Base-by-base conservation (phyloP, 2,797 vertebrate species). In the Arrhamphus sclerolepis region DNA sequence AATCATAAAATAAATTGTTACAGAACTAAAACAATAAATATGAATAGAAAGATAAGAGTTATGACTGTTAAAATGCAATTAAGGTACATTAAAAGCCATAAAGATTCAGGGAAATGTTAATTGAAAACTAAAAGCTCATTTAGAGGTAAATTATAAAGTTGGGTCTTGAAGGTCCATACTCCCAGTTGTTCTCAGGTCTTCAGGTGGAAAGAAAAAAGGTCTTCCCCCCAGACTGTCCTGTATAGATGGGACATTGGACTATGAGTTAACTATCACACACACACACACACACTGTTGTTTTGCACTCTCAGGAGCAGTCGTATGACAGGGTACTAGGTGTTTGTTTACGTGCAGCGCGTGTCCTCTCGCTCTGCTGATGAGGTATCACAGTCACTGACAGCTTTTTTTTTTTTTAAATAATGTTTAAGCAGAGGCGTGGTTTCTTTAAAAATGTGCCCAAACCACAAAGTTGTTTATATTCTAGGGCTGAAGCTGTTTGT, bases 301-400 rank as follows among this genome's bases (percentile, higher is more conserved):
- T 0, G 29, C 48, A 24, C 11, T 40, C 28, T 46, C 20, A 1
- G 26, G 57, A 39, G 56, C 51, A 46, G 29, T 56, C 57, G 50
- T 46, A 62, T 43, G 62, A 60, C 34, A 3, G 19, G 52, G 10
- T 11, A 19, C 47, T 41, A 7, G 4, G 8, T 82, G 76, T 91
- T 82, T 90, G 80, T 74, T 2, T 70, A 66, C 65, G 65, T 79
- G 82, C 72, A 48, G 18, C 16, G 31, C 2, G 43, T 56, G 79
- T 67, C 47, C 68, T 70, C 20, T 48, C 53, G 19, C 42, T 48
- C 50, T 21, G 74, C 63, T 28, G 74, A 64, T 75, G 81, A 70
- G 42, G 64, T 29, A 31, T 50, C 24, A 74, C 38, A 43, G 39
- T 9, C 41, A 17, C 47, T 44, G 48, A 62, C 46, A 9, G n/a